Base-by-base conservation (phyloP, 2,113 vertebrate genomes). In the Plestiodon gilberti region DNA sequence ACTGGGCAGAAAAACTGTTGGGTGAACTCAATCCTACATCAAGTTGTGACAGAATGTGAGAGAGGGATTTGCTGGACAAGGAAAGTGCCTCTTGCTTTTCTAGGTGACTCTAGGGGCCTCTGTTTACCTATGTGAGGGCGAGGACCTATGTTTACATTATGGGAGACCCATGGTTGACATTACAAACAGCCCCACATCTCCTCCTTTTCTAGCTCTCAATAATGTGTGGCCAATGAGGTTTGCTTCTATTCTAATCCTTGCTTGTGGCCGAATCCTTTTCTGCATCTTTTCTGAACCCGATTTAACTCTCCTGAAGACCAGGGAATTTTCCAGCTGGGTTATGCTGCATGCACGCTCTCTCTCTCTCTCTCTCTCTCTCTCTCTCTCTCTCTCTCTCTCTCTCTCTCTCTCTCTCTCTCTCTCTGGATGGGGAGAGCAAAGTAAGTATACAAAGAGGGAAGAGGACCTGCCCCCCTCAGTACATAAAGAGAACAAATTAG, bases 401-500 rank as follows among this genome's bases (percentile, higher is more conserved):
- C 74, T 48, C 38, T 76, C 33, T 43, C 59, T 75, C 23, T 18
- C 22, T 65, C 3, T 18, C 48, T 38, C 4, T 67, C 28, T 55
- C 55, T 61, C 40, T 79, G 55, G 28, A 30, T 80, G 30, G 13
- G 25, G 35, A 79, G 22, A 71, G 28, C n/a, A 83, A 22, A 10
- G 9, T 3, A 69, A 85, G 35, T 28, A 30, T 78, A 57, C 33
- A 78, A 78, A 23, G 25, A 76, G 18, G 57, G 40, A 35, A 62
- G n/a, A 78, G 59, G 57, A 11, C 62, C 22, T 40, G 48, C 40
- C 69, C 14, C 35, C 23, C 61, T 30, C 35, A 52, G 33, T 28
- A 57, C 48, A 70, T 61, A 88, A 78, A 84, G 57, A 28, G 57
- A 70, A 71, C n/a, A 65, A 57, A 81, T 79, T 33, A 30, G 61